Conservation (phyloP, 1,140 invertebrate genomes). For the Diorhabda elongata region DNA sequence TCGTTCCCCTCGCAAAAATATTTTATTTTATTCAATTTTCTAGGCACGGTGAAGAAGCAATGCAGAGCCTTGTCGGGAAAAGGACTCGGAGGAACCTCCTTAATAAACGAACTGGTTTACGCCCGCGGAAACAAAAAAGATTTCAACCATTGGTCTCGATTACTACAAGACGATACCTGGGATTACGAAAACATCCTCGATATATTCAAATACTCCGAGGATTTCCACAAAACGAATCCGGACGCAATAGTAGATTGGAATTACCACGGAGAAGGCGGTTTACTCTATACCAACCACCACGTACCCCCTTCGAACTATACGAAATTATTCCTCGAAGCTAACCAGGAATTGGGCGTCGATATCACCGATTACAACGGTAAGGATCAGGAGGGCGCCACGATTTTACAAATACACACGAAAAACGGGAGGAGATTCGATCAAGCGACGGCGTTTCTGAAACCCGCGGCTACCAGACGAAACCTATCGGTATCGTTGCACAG, state of each 20-base stretch:
- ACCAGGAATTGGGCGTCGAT: conserved; percentile 52
- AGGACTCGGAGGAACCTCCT: conserved; percentile 68
- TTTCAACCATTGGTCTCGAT: conserved; percentile 61
- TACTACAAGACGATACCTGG: conserved; percentile 72
- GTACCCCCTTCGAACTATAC: conserved; percentile 48
- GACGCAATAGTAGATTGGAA: conserved; percentile 50
- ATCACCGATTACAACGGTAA: conserved; percentile 62
- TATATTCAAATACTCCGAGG: conserved; percentile 74
- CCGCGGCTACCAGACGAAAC: conserved; percentile 51
- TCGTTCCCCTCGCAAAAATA: too few species aligned
- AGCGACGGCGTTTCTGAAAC: conserved; percentile 53
- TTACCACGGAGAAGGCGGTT: conserved; percentile 52
- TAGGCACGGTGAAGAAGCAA: conserved; percentile 51
- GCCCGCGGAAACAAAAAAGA: conserved; percentile 68
- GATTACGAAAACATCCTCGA: conserved; percentile 72
- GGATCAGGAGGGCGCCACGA: conserved; percentile 57
- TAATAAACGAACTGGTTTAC: conserved; percentile 87
- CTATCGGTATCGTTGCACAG: conserved; percentile 50
- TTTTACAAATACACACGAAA: conserved; percentile 49
- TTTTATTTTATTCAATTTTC: conserved; percentile 1
- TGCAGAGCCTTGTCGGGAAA: conserved; percentile 60
- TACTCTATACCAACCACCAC: conserved; percentile 27
- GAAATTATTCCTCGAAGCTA: conserved; percentile 59
- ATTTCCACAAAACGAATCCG: conserved; percentile 55
- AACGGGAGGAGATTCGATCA: conserved; percentile 50